Evolutionary conservation across 1,140 invertebrate species (phyloP), one percentile per base, ranked within the genome.

Genomic region (Aphaenogaster rudis): DNA sequence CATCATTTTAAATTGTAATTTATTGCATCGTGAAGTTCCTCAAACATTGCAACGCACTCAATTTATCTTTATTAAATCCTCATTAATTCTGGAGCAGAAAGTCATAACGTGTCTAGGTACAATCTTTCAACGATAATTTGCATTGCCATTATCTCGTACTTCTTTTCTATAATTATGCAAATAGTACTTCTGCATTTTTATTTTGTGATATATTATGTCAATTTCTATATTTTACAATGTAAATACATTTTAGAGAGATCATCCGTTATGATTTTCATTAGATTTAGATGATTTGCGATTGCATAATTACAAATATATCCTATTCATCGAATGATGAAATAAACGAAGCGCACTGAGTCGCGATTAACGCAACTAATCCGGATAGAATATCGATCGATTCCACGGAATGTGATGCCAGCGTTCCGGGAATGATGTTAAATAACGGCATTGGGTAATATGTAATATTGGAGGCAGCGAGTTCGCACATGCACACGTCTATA

Each of bases 381-480:
- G 67, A 64, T 71, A 74, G 66, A 50, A 64, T 86, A 77, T 77
- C 52, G 74, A 74, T 59, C 50, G 67, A 61, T 63, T 63, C 59
- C 17, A 36, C 13, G 57, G 21, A 79, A 61, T 81, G 59, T 54
- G 86, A 81, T 74, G 54, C 13, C 67, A 61, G 66, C 61, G 54
- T 90, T 88, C 17, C 13, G 66, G 6, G 39, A 39, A 36, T 36
- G 39, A 64, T 80, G 79, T 90, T 89, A 50, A 91, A 87, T 92
- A 92, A 92, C 90, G 21, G 69, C 54, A 80, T 92, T 90, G 78
- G 57, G 77, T 90, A 91, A 91, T 71, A 86, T 54, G 86, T 64
- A 86, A 86, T 88, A 76, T 86, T 72, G 42, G 67, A 76, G 4
- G 74, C 67, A 45, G 28, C 50, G 21, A 61, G n/a, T 78, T 76